These are phyloP conservation scores for Phaenicophaeus curvirostris DNA, from an alignment of 2,797 vertebrate genomes.

Conservation along the genomic window DNA sequence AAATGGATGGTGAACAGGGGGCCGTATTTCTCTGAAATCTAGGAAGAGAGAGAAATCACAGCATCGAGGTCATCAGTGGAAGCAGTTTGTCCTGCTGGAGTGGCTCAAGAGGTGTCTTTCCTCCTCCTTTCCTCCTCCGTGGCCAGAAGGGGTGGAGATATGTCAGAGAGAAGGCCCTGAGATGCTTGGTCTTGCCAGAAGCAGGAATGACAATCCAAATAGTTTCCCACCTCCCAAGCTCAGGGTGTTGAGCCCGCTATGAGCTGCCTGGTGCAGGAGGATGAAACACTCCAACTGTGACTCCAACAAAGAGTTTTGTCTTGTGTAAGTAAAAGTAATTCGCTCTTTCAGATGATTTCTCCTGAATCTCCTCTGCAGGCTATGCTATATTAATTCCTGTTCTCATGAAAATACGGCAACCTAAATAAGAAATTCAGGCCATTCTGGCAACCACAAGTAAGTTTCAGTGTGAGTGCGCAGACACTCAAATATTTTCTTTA, in stretches of 20 bases:
- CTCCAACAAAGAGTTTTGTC: neutral
- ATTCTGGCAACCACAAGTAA: neutral
- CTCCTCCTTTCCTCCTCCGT: neutral
- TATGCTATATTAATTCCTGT: neutral
- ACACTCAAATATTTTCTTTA: neutral
- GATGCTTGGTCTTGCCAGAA: neutral
- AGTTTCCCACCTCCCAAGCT: neutral
- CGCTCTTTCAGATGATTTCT: neutral
- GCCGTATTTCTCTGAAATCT: constrained; percentile 56
- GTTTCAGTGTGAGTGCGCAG: neutral
- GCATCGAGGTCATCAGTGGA: neutral
- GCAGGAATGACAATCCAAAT: neutral
- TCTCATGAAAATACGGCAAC: neutral
- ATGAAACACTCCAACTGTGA: neutral
- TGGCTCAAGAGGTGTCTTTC: neutral
- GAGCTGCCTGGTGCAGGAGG: neutral
- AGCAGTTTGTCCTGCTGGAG: neutral
- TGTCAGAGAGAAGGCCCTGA: neutral
- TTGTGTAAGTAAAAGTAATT: neutral
- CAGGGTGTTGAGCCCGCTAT: neutral
- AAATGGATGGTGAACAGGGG: constrained; percentile 37
- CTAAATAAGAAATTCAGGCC: neutral
- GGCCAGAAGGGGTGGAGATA: neutral
- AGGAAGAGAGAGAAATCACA: neutral
- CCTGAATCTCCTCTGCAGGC: neutral